Evolutionary conservation across 2,888 invertebrate species (phyloP).

Genomic region (Bellardia bayeri): DNA sequence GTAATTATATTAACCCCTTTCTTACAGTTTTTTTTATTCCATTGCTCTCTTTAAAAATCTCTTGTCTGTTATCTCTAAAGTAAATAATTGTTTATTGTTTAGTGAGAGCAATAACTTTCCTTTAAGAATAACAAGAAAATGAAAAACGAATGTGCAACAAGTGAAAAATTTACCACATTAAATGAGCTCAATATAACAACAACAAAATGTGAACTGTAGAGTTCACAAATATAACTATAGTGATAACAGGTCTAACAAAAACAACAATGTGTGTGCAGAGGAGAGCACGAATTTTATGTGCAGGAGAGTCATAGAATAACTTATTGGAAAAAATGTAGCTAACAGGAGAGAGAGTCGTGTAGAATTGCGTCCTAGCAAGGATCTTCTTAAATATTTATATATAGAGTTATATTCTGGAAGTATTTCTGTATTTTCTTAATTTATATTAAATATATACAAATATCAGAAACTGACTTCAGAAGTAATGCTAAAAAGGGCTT

Average conservation of each 20-base stretch:
- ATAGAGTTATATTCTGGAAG: too few species aligned
- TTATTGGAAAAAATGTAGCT: background rate
- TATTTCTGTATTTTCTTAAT: too few species aligned
- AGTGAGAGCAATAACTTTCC: constrained; percentile 43
- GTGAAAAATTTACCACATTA: constrained; percentile 78
- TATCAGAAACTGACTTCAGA: too few species aligned
- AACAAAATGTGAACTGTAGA: constrained; percentile 22
- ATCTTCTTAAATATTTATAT: background rate
- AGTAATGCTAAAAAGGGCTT: too few species aligned
- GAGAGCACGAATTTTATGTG: background rate
- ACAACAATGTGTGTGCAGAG: background rate
- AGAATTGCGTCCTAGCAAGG: background rate
- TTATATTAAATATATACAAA: too few species aligned
- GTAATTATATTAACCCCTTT: constrained; percentile 1
- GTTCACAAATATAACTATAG: constrained; percentile 24
- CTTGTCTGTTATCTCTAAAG: background rate
- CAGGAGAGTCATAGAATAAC: background rate
- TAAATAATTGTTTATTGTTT: constrained; percentile 10
- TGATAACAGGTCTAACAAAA: constrained; percentile 61
- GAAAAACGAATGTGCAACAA: constrained; percentile 81
- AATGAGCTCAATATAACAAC: constrained; percentile 69
- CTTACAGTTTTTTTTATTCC: background rate
- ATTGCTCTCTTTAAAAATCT: background rate
- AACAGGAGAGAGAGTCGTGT: background rate
- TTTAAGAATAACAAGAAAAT: constrained; percentile 56